Base-by-base conservation (phyloP, 1,140 invertebrate genomes). In the Leptestheria dahalacensis region DNA sequence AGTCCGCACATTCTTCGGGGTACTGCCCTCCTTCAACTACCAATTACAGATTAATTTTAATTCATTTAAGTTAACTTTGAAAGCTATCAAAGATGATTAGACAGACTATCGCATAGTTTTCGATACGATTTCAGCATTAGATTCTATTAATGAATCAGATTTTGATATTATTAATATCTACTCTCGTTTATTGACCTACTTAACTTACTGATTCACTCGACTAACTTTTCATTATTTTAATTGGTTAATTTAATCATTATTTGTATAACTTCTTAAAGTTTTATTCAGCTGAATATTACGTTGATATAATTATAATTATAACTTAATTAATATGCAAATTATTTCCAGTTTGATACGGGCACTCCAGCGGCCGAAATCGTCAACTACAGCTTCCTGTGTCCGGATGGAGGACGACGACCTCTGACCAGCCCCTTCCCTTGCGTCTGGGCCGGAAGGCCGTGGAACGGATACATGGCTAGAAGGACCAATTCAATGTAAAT, bases 401-500 rank as follows among this genome's bases (percentile, higher is more conserved):
- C 82, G 25, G 86, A 92, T 69, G 89, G 87, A 1, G 81, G 75
- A 1, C 79, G 84, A 62, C 75, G 78, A 1, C 77, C 82, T 0
- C 70, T 87, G 1, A 78, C 76, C 1, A 72, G 70, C 2, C 79
- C 76, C 15, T 78, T 79, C n/a, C 78, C 83, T 4, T 88, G 85
- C 65, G 78, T 79, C 0, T 88, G 85, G 85, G 84, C 84, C 0
- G 82, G 84, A 1, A 74, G 83, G 56, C 85, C 85, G n/a, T 88
- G 85, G 85, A 82, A 80, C 65, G 84, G 82, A 2, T 79, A 82
- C 63, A 73, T 87, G 64, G 78, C 78, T 3, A 83, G 84, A 62
- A 75, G 76, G 49, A 52, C 41, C 9, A 63, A 41, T 41, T 15
- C 50, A 41, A 2, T 53, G 61, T 59, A 54, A 57, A 23, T 41